Base-by-base conservation (phyloP, 92 coral and sea anemone genomes). In the Epizoanthus scotinus region DNA sequence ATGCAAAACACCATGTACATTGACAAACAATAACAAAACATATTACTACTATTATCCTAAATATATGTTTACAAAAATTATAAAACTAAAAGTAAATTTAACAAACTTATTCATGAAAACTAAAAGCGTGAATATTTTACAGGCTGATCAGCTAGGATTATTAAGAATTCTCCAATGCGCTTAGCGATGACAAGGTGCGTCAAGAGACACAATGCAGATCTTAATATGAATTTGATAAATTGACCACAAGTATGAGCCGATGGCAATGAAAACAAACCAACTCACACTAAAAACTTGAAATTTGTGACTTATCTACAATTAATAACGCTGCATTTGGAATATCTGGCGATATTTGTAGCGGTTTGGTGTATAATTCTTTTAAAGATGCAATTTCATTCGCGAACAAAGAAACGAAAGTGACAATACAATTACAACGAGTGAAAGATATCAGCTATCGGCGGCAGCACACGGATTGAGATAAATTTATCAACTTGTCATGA, bases 121-220 rank as follows among this genome's bases (percentile, higher is more conserved):
- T 8, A 8, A 25, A 64, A 64, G 18, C 19, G 67, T 62, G 36
- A 18, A 62, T 29, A 27, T 24, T 62, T 62, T 27, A n/a, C 31
- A 27, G 36, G 44, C 22, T 20, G 21, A 8, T 8, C 69, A 64
- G 8, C 22, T 57, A 36, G 21, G 67, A 27, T 57, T 29, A 74
- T 31, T 44, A 44, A 12, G 52, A 24, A 57, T 57, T 25, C 66
- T 38, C 67, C 34, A 58, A 58, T 36, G 49, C 57, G 34, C 56
- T 75, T 75, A 75, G 59, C 81, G 38, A 38, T 44, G 38, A 53
- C 81, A 59, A 38, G 25, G 38, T 54, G 19, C 34, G 68, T 58
- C 67, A 75, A 75, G 67, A 58, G 81, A 59, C 67, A 74, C 81
- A 75, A 75, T 58, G 81, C 54, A 75, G 34, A 59, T 75, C 38